These are phyloP conservation scores for Lethenteron reissneri DNA, from an alignment of 2,113 vertebrate species.

Conservation along the genomic window DNA sequence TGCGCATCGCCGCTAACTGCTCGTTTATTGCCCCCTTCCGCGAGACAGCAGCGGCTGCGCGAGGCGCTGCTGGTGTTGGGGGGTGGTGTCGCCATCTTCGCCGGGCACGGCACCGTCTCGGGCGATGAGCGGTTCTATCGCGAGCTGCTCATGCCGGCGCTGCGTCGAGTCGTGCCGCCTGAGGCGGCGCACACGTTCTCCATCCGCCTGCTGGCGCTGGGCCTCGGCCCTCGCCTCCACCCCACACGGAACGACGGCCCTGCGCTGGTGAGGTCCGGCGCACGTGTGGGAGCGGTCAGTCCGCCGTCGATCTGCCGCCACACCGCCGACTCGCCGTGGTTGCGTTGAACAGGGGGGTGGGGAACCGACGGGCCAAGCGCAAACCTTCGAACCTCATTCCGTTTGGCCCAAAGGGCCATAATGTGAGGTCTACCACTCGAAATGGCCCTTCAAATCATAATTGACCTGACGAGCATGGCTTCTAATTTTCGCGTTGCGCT, in stretches of 20 bases:
- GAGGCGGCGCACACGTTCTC: conserved; percentile 43
- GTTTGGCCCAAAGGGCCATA: too few species aligned
- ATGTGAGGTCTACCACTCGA: not conserved
- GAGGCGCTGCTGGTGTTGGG: conserved; percentile 25
- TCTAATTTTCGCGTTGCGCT: not conserved
- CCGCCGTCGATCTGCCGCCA: too few species aligned
- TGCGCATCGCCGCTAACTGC: too few species aligned
- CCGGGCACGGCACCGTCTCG: conserved; percentile 32
- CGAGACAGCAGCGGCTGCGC: conserved; percentile 23
- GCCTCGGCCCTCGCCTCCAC: conserved; percentile 31
- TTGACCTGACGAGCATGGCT: too few species aligned
- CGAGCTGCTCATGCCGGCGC: conserved; percentile 39
- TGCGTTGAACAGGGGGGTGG: not conserved
- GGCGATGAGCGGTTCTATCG: conserved; percentile 57
- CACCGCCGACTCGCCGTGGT: not conserved
- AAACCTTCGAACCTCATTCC: not conserved
- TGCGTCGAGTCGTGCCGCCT: conserved; percentile 38
- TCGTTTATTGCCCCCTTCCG: too few species aligned
- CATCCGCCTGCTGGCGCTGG: conserved; percentile 29
- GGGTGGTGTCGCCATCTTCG: conserved; percentile 37
- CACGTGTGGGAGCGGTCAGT: not conserved
- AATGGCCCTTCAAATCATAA: not conserved
- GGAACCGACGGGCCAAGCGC: not conserved
- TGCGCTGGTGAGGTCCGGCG: conserved; percentile 28
- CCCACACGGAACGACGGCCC: conserved; percentile 29